These are phyloP conservation scores for Episyrphus balteatus DNA, from an alignment of 1,140 invertebrate species.

Conservation along the genomic window DNA sequence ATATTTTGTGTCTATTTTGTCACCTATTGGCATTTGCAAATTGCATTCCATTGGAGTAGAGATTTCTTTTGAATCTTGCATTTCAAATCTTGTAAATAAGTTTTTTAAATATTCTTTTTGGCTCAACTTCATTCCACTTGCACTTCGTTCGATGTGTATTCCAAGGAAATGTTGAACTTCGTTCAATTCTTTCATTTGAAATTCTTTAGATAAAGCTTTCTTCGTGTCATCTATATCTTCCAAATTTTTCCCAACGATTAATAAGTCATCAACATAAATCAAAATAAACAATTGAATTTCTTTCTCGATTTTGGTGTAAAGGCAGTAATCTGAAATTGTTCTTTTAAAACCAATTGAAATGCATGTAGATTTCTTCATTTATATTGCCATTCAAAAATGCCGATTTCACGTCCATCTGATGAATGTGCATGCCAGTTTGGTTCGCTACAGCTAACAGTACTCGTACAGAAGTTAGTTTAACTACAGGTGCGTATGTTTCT, in stretches of 20 bases:
- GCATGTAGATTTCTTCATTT: conserved; percentile 4
- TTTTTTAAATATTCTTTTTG: conserved; percentile 7
- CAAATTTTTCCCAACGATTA: conserved; percentile 20
- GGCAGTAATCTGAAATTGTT: background rate
- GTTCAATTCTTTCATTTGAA: conserved; percentile 33
- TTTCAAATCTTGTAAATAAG: conserved; percentile 3
- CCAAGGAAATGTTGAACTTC: conserved; percentile 23
- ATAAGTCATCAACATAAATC: conserved; percentile 17
- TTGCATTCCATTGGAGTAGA: conserved; percentile 1
- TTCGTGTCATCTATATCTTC: conserved; percentile 22
- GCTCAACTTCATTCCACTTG: conserved; percentile 3
- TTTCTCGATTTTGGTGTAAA: conserved; percentile 6
- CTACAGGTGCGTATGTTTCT: conserved; percentile 32
- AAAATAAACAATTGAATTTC: conserved; percentile 10
- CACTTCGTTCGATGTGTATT: conserved; percentile 19
- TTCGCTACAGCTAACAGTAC: no score
- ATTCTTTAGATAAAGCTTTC: conserved; percentile 21
- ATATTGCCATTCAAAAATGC: conserved; percentile 3
- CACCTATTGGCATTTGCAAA: background rate
- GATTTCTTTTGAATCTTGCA: conserved; percentile 3
- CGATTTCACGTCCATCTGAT: conserved; percentile 2
- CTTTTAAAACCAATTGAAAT: background rate
- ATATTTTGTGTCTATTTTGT: background rate
- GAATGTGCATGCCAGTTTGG: no score
- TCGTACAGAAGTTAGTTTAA: no score